Percentiles rank a stretch among this genome's conserved stretches.
These are phyloP conservation scores for Plebejus melissa DNA, from an alignment of 2,888 invertebrate species.

Conservation along the genomic window DNA sequence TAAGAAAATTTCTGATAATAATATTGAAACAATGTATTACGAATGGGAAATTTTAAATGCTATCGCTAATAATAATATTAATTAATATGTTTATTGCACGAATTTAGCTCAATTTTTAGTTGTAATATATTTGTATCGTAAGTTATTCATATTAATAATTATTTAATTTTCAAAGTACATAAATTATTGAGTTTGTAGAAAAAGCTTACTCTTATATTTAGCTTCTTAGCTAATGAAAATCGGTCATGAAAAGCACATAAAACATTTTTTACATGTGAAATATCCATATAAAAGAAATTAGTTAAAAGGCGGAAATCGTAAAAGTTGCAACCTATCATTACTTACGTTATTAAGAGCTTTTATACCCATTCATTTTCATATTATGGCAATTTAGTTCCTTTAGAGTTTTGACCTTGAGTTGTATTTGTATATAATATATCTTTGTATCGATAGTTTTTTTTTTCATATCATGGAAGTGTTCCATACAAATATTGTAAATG, in stretches of 20 bases:
- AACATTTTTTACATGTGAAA: not conserved
- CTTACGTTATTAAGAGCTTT: not conserved
- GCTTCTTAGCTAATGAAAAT: too few species aligned
- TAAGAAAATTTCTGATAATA: not conserved
- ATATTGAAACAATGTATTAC: not conserved
- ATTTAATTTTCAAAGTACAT: too few species aligned
- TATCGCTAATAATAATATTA: too few species aligned
- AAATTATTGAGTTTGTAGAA: too few species aligned
- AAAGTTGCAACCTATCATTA: conserved; percentile 3
- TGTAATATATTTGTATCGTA: not conserved
- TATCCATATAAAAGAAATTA: not conserved
- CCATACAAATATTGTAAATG: too few species aligned
- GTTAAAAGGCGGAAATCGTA: conserved; percentile 3
- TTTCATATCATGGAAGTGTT: not conserved
- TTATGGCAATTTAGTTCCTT: not conserved
- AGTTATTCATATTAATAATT: too few species aligned
- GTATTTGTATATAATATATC: not conserved
- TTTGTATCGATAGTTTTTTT: not conserved
- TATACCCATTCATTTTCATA: not conserved
- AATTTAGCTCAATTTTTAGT: not conserved
- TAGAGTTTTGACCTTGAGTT: not conserved
- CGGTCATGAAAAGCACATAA: not conserved
- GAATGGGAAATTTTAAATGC: not conserved
- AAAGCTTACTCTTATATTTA: too few species aligned
- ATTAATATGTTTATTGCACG: not conserved